Percentiles rank a stretch among this genome's conserved stretches.
Evolutionary conservation across 1,140 invertebrate genomes (phyloP).

Genomic region (Cyrtorhinus lividipennis): DNA sequence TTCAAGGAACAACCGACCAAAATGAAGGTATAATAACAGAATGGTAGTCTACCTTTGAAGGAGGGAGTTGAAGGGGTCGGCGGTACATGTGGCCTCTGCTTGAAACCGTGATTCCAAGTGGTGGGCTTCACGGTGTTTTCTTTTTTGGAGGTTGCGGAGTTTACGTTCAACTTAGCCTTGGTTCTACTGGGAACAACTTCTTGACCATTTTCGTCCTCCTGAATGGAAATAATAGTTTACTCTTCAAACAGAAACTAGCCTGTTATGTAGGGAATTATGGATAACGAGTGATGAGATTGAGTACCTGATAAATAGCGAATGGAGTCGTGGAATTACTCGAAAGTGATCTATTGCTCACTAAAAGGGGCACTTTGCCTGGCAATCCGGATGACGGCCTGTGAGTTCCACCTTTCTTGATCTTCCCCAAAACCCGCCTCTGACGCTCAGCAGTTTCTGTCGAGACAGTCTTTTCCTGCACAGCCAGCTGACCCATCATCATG

Average conservation of each 20-base stretch:
- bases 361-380: slow-evolving; percentile 15
- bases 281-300: background rate
- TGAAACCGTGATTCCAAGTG: slow-evolving; percentile 36
- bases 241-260: background rate
- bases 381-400: slow-evolving; percentile 8
- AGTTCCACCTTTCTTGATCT: slow-evolving; percentile 32
- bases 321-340: background rate
- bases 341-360: background rate
- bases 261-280: background rate
- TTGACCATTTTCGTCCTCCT: slow-evolving; percentile 7
- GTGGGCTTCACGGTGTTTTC: slow-evolving; percentile 45
- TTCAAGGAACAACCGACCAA: too few species aligned
- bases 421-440: slow-evolving; percentile 53
- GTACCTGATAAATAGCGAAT: background rate
- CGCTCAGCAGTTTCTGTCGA: slow-evolving; percentile 24
- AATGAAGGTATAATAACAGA: too few species aligned
- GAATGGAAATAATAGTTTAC: background rate
- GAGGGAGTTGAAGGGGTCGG: slow-evolving; percentile 20
- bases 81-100: background rate
- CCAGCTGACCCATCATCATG: slow-evolving; percentile 30
- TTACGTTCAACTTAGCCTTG: slow-evolving; percentile 10
- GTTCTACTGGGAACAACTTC: background rate
- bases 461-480: background rate
- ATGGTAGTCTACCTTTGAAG: slow-evolving; percentile 27
- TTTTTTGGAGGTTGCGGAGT: slow-evolving; percentile 29